Conservation (phyloP, 2,888 invertebrate species). For the Apamea anceps region DNA sequence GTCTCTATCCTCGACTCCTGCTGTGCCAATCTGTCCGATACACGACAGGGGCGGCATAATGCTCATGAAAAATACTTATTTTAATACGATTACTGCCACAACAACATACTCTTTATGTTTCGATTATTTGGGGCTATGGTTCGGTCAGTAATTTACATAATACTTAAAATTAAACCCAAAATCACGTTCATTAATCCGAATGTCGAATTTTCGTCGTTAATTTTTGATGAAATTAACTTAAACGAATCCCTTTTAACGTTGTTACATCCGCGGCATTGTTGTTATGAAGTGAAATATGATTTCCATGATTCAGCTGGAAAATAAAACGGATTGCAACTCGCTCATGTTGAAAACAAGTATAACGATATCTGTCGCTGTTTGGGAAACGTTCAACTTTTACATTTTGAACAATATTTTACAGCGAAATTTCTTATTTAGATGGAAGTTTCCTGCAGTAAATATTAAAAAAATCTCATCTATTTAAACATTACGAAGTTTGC, state of each 20-base stretch:
- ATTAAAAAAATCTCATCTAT: conserved; percentile 60
- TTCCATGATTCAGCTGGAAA: conserved; percentile 66
- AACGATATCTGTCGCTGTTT: conserved; percentile 49
- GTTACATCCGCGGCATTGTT: conserved; percentile 65
- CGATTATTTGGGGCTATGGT: conserved; percentile 12
- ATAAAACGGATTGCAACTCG: conserved; percentile 64
- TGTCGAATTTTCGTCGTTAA: conserved; percentile 42
- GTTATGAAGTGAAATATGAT: conserved; percentile 69
- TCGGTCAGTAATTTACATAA: conserved; percentile 35
- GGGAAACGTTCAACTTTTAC: conserved; percentile 27
- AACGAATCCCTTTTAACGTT: conserved; percentile 65
- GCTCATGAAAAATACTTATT: not conserved
- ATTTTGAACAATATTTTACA: conserved; percentile 21
- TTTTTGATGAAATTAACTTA: conserved; percentile 55
- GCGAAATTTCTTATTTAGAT: conserved; percentile 14
- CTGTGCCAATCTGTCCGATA: conserved; percentile 37
- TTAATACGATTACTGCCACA: conserved; percentile 15
- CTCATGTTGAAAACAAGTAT: conserved; percentile 65
- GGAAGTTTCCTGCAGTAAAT: conserved; percentile 3
- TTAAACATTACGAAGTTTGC: conserved; percentile 68
- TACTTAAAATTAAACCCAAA: conserved; percentile 34
- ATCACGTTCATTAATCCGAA: conserved; percentile 37
- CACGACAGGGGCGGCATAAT: not conserved
- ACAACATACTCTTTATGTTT: conserved; percentile 22
- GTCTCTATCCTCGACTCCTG: conserved; percentile 18